Evolutionary conservation across 2,113 vertebrate species (phyloP).

Genomic region (Oncorhynchus gorbuscha): DNA sequence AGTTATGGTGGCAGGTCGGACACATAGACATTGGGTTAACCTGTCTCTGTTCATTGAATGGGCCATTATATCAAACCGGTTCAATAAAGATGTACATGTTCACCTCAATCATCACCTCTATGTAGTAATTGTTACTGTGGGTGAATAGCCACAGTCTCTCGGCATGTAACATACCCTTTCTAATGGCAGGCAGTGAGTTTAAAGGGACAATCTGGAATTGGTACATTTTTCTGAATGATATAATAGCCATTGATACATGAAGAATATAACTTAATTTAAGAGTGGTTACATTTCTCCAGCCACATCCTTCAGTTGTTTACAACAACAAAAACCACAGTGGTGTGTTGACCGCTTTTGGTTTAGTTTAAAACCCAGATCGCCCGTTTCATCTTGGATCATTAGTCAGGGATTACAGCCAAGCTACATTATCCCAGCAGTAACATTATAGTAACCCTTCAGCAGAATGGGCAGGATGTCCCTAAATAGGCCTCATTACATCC

Average conservation of each 20-base stretch:
- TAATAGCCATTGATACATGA: no score
- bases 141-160: neutral
- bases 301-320: no score
- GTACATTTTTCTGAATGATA: no score
- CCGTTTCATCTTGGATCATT: slow-evolving; percentile 34
- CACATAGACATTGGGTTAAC: neutral
- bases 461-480: slow-evolving; percentile 37
- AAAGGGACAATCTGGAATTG: no score
- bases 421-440: slow-evolving; percentile 39
- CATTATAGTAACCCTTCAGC: slow-evolving; percentile 36
- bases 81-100: neutral
- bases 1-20: neutral
- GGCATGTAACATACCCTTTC: slow-evolving; percentile 3
- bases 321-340: no score
- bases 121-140: neutral
- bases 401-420: slow-evolving; percentile 38
- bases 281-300: no score
- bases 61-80: neutral
- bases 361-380: no score
- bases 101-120: neutral
- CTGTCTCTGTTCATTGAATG: neutral
- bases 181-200: slow-evolving; percentile 18
- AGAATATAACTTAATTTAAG: no score
- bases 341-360: slow-evolving; percentile 19
- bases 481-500: slow-evolving; percentile 34